These are phyloP conservation scores for Anolis sagrei DNA, from an alignment of 2,113 vertebrate species.

Conservation along the genomic window DNA sequence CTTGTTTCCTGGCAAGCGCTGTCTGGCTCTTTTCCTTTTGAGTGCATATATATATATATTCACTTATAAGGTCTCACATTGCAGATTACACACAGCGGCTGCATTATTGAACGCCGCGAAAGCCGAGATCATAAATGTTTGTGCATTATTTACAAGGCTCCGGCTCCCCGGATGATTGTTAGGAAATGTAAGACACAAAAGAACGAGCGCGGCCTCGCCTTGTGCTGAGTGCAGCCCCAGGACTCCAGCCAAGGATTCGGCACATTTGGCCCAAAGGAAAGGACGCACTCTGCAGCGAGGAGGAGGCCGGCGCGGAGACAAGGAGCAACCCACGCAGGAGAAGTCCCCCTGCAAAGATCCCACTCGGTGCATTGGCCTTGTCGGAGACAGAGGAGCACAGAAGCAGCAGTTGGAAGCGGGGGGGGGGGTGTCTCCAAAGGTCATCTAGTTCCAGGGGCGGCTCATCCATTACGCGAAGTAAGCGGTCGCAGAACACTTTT, in stretches of 20 bases:
- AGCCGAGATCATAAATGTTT: neutral
- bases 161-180: neutral
- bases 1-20: neutral
- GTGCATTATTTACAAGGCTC: neutral
- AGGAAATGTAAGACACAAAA: neutral
- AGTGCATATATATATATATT: neutral
- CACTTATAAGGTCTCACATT: neutral
- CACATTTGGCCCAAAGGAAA: too few relatives aligned
- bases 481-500: too few relatives aligned
- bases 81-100: neutral
- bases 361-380: too few relatives aligned
- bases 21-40: neutral
- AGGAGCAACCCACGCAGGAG: too few relatives aligned
- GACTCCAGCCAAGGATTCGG: neutral
- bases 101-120: neutral
- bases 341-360: too few relatives aligned
- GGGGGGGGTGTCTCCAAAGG: too few relatives aligned
- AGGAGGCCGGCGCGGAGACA: too few relatives aligned
- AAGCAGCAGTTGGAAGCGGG: too few relatives aligned
- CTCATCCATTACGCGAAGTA: too few relatives aligned
- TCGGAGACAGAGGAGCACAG: too few relatives aligned
- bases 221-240: neutral
- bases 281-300: too few relatives aligned
- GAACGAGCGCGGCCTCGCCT: neutral
- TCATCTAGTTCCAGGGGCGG: too few relatives aligned